phyloP scores from a whole-genome alignment of 2,888 invertebrate genomes.

The Melipona bicolor region DNA sequence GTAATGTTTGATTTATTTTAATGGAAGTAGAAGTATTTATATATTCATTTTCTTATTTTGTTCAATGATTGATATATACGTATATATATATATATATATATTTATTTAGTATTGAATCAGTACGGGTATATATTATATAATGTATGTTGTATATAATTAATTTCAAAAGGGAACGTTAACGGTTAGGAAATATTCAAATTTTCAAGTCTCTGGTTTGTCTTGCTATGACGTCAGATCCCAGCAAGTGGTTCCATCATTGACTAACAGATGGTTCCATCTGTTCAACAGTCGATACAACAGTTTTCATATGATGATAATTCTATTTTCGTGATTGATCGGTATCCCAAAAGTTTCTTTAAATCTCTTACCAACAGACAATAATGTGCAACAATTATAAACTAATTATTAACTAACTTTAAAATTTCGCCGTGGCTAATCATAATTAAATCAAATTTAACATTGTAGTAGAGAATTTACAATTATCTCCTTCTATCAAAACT shows the following conservation, averaged over 20 bases:
- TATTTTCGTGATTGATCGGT: neutral
- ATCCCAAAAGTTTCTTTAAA: neutral
- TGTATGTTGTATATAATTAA: no score
- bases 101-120: no score
- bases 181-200: neutral
- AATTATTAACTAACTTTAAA: neutral
- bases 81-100: neutral
- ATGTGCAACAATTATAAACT: neutral
- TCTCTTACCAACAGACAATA: neutral
- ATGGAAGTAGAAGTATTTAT: neutral
- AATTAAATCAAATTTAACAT: neutral
- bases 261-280: neutral
- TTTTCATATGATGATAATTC: conserved; percentile 8
- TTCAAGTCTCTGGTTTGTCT: neutral
- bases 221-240: no score
- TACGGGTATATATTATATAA: no score
- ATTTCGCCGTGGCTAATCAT: neutral
- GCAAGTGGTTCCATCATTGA: neutral
- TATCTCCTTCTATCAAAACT: neutral
- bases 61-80: neutral
- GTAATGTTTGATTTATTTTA: neutral
- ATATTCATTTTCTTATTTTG: neutral
- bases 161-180: no score
- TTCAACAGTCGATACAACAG: neutral
- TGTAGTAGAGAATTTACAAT: neutral